Evolutionary conservation across 2,113 vertebrate species (phyloP).

Genomic region (Eulemur rufifrons): DNA sequence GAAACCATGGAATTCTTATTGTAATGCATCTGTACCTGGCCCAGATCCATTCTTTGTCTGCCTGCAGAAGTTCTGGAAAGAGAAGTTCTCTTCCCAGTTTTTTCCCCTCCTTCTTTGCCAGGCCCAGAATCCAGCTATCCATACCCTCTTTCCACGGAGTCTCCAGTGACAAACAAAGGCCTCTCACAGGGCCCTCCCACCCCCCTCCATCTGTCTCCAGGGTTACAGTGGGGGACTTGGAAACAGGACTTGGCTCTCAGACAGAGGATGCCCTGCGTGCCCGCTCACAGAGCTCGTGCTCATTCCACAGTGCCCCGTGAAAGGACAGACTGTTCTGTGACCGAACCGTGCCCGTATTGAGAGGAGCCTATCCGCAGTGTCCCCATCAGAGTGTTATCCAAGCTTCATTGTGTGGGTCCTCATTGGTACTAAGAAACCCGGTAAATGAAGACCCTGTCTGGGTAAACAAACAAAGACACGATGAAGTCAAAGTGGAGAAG

Average conservation of each 20-base stretch:
- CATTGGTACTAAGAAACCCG: background rate
- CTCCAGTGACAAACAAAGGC: constrained; percentile 70
- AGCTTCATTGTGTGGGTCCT: constrained; percentile 31
- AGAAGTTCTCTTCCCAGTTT: background rate
- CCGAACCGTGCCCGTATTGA: constrained; percentile 49
- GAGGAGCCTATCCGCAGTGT: background rate
- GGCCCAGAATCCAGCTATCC: constrained; percentile 47
- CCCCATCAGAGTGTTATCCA: background rate
- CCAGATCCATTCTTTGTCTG: background rate
- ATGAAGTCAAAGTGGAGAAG: background rate
- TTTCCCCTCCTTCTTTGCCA: background rate
- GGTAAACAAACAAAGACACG: constrained; percentile 23
- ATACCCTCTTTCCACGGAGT: constrained; percentile 19
- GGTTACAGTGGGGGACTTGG: constrained; percentile 71
- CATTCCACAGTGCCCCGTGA: constrained; percentile 60
- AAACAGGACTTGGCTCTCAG: constrained; percentile 63
- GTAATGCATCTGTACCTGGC: background rate
- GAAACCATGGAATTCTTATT: background rate
- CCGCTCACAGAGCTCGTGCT: constrained; percentile 46
- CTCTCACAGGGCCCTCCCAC: constrained; percentile 69
- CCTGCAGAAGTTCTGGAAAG: background rate
- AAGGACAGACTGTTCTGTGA: constrained; percentile 73
- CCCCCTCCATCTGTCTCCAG: constrained; percentile 63
- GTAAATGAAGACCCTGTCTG: constrained; percentile 60
- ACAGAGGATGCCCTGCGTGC: constrained; percentile 70